These are phyloP conservation scores for Trachymyrmex cornetzi DNA, from an alignment of 1,140 invertebrate genomes.

Conservation along the genomic window DNA sequence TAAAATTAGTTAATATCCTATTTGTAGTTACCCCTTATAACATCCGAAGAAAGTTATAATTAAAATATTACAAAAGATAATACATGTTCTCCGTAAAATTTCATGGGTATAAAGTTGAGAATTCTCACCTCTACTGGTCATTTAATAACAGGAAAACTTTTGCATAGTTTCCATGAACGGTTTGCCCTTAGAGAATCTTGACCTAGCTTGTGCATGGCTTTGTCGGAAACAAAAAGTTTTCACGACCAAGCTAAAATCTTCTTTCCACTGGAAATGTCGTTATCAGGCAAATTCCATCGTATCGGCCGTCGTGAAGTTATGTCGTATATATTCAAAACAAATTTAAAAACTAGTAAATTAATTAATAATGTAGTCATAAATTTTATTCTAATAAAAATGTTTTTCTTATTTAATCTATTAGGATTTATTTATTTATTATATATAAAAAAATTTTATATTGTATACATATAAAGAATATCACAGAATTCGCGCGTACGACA, in stretches of 20 bases:
- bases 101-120: not conserved
- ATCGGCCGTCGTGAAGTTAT: conserved; percentile 20
- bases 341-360: not conserved
- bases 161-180: conserved; percentile 33
- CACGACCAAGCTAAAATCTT: conserved; percentile 22
- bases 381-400: not conserved
- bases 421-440: not conserved
- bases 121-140: conserved; percentile 48
- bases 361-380: conserved; percentile 25
- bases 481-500: not conserved
- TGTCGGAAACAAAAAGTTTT: conserved; percentile 46
- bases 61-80: conserved; percentile 18
- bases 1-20: not conserved
- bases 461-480: not conserved
- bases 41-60: not conserved
- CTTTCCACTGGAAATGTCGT: conserved; percentile 19
- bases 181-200: conserved; percentile 36
- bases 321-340: not conserved
- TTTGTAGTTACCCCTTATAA: not conserved
- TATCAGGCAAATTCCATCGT: conserved; percentile 36
- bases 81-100: not conserved
- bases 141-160: conserved; percentile 47
- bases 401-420: not conserved
- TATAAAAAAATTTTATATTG: not conserved
- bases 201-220: conserved; percentile 15